These are phyloP conservation scores for Oeneis ivallda DNA, from an alignment of 2,888 invertebrate genomes.

Conservation along the genomic window DNA sequence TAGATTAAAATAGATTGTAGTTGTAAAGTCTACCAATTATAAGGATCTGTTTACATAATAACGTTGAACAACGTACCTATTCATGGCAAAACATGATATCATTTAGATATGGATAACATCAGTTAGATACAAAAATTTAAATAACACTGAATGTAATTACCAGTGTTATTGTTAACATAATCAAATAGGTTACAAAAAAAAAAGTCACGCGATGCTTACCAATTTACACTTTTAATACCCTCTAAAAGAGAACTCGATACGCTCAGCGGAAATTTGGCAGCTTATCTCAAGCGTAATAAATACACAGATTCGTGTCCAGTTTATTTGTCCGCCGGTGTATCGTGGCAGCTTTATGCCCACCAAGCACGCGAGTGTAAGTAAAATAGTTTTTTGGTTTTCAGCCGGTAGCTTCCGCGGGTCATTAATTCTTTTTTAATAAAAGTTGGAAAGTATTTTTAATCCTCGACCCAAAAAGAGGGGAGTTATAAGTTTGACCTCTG, in stretches of 20 bases:
- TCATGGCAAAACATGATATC: too few relatives aligned
- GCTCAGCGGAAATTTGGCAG: conserved; percentile 31
- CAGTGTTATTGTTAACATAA: too few relatives aligned
- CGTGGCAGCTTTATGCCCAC: conserved; percentile 20
- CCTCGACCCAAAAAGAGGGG: too few relatives aligned
- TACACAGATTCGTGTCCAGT: conserved; percentile 21
- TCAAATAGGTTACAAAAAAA: background rate
- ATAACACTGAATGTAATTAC: too few relatives aligned
- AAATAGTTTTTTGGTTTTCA: conserved; percentile 12
- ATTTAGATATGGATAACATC: too few relatives aligned
- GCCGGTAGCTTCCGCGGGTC: conserved; percentile 5
- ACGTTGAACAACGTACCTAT: too few relatives aligned
- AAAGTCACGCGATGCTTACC: conserved; percentile 1
- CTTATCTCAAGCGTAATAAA: conserved; percentile 34
- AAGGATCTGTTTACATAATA: too few relatives aligned
- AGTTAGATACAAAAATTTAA: too few relatives aligned
- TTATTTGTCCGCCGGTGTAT: conserved; percentile 26
- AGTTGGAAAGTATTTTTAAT: too few relatives aligned
- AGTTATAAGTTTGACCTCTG: too few relatives aligned
- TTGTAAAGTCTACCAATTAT: too few relatives aligned
- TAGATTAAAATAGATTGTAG: too few relatives aligned
- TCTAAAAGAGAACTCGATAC: conserved; percentile 11
- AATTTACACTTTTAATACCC: conserved; percentile 15
- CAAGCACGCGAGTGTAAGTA: conserved; percentile 25
- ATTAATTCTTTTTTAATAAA: conserved; percentile 7